A percentile compares a stretch with the other conserved stretches of the same genome.
Evolutionary conservation across 2,888 invertebrate genomes (phyloP).

Genomic region (Rhagophthalmus giganteus): DNA sequence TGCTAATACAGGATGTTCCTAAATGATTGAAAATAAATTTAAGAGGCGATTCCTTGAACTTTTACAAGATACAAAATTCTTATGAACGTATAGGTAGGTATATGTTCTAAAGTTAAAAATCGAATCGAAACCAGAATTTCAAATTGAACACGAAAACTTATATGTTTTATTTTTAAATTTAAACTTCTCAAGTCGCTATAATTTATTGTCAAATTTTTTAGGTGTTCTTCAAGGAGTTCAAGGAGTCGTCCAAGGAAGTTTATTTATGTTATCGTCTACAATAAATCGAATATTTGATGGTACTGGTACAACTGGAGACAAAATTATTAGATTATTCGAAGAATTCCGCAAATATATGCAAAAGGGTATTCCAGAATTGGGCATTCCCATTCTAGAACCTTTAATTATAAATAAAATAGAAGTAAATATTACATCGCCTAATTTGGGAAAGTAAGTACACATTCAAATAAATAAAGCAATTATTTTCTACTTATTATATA

Average conservation of each 20-base stretch:
- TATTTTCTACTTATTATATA: slow-evolving; percentile 1
- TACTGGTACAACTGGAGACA: slow-evolving; percentile 49
- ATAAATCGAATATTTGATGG: slow-evolving; percentile 49
- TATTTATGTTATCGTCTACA: slow-evolving; percentile 47
- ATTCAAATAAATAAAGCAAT: not conserved
- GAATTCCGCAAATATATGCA: slow-evolving; percentile 50
- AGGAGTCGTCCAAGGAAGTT: slow-evolving; percentile 50
- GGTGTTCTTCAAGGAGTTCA: slow-evolving; percentile 32
- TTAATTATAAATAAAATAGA: slow-evolving; percentile 52
- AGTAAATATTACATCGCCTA: slow-evolving; percentile 49
- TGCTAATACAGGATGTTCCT: too few species aligned
- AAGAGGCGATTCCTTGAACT: too few species aligned
- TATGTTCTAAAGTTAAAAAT: too few species aligned
- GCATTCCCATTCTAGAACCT: slow-evolving; percentile 53
- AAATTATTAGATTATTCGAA: slow-evolving; percentile 48
- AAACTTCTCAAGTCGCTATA: too few species aligned
- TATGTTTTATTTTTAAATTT: too few species aligned
- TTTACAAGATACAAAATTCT: too few species aligned
- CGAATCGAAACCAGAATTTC: too few species aligned
- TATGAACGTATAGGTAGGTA: too few species aligned
- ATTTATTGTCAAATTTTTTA: too few species aligned
- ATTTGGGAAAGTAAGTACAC: slow-evolving; percentile 48
- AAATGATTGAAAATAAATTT: too few species aligned
- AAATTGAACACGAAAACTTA: too few species aligned
- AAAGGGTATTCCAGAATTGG: slow-evolving; percentile 52